Evolutionary conservation across 2,113 vertebrate genomes (phyloP), one percentile per base, ranked within the genome.

Genomic region (Nansenia antarctica): DNA sequence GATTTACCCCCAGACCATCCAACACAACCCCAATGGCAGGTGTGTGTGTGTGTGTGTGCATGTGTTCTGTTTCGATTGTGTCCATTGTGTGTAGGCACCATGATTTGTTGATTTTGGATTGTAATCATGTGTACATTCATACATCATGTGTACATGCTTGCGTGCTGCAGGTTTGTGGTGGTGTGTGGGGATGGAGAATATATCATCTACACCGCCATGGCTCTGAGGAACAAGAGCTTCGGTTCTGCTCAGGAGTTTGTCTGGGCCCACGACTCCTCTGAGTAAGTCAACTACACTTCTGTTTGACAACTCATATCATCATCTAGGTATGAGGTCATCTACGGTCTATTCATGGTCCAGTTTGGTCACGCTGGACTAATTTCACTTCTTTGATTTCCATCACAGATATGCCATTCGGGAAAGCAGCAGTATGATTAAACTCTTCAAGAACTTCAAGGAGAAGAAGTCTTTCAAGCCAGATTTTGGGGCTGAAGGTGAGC

Each of bases 371-470:
- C 39, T 42, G 3, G 9, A 57, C 39, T 11, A 47, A 30, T 29
- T 3, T 3, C 37, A 42, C 37, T 7, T 22, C 5, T 30, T 15
- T 15, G 24, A 35, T 77, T 57, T 57, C 24, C 0, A 64, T 61
- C 32, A 1, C 54, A 98, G 96, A 45, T 98, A 98, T 0, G 95
- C 95, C 3, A 95, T 93, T 69, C 92, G 95, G 62, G 96, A 97
- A 76, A 95, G 95, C 86, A 97, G 89, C 91, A 96, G 93, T 31
- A 85, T 95, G 73, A 92, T 98, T 20, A 98, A 97, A 87, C 94
- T 98, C 86, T 98, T 98, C 84, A 98, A 98, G 87, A 98, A 98
- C 65, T 98, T 98, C 78, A 98, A 98, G 78, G 94, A 97, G 87
- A 98, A 96, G 85, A 98, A 97, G 66, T 92, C 92, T 0, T 98